phyloP scores from a whole-genome alignment of 2,888 invertebrate species.

The Lasioglossum pauxillum region DNA sequence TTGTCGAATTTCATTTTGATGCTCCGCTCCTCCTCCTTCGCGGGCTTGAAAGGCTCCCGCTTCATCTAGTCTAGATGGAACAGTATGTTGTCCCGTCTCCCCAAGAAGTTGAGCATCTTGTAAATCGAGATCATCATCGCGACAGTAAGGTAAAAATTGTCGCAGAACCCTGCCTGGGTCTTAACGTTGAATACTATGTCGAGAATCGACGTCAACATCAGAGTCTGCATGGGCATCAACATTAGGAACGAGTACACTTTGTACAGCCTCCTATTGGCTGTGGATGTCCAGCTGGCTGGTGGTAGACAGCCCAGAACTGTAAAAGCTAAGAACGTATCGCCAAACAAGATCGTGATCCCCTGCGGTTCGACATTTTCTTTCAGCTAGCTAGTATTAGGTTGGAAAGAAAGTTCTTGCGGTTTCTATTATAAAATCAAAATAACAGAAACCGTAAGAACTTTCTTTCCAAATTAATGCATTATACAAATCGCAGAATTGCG shows the following conservation, averaged over 20 bases:
- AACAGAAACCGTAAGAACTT: no score
- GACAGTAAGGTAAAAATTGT: slow-evolving; percentile 41
- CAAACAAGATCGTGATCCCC: no score
- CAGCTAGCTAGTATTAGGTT: no score
- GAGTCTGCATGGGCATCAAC: neutral
- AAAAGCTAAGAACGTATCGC: neutral
- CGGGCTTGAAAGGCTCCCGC: neutral
- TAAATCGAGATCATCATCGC: slow-evolving; percentile 34
- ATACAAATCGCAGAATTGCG: no score
- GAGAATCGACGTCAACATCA: slow-evolving; percentile 24
- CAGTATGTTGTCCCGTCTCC: slow-evolving; percentile 22
- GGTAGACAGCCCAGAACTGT: neutral
- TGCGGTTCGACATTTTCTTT: no score
- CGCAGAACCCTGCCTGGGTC: slow-evolving; percentile 50
- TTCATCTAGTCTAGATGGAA: neutral
- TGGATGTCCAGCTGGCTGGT: neutral
- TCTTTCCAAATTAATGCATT: no score
- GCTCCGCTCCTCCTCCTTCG: neutral
- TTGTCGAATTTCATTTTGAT: neutral
- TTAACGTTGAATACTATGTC: slow-evolving; percentile 55
- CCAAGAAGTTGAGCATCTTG: slow-evolving; percentile 39
- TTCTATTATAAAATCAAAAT: no score
- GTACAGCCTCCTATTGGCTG: slow-evolving; percentile 20
- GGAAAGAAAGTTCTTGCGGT: no score
- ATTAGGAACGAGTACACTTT: slow-evolving; percentile 29